Evolutionary conservation across 2,113 vertebrate genomes (phyloP), one percentile per base, ranked within the genome.

Genomic region (Nothocercus nigrocapillus): DNA sequence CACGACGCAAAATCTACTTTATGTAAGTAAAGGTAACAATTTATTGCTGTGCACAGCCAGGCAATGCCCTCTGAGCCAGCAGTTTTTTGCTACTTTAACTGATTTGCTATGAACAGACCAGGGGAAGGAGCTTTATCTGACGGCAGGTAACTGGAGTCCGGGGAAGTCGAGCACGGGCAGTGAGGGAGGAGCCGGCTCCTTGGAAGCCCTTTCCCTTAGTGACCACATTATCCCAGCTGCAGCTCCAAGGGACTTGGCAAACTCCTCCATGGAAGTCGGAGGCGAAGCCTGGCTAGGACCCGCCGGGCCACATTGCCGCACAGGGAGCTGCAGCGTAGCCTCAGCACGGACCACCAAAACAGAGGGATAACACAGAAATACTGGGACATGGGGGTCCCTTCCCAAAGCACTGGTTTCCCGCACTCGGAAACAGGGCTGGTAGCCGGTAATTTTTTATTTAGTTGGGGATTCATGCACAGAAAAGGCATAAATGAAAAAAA

Each of bases 351-450:
- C 25, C 40, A 56, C 54, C 40, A n/a, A 62, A 45, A 32, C 10
- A 58, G 45, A 63, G 32, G 22, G 27, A 12, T 15, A 44, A 44
- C 15, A 4, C 21, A 5, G 7, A 2, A 56, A 9, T 2, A 2
- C 3, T 24, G 67, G 54, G 59, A 54, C 16, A 6, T 0, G 0
- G 1, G 14, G 17, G 16, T 15, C 44, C 53, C 62, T 53, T 9
- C 68, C 62, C 66, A 59, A 34, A 51, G 17, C 38, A 2, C 1
- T 1, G 54, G 36, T 12, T 30, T 36, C 54, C 68, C 7, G 59
- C 34, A 2, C 59, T 59, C 2, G 0, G 19, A 40, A 72, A 42
- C 42, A 61, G 45, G 2, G 25, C 28, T 36, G 3, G 45, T 7
- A 34, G 20, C 3, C 19, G 28, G 38, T 45, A 63, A 74, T 2